A percentile compares a stretch with the other conserved stretches of the same genome.
phyloP scores from a whole-genome alignment of 1,140 invertebrate species.

The Drosophila lacteicornis region DNA sequence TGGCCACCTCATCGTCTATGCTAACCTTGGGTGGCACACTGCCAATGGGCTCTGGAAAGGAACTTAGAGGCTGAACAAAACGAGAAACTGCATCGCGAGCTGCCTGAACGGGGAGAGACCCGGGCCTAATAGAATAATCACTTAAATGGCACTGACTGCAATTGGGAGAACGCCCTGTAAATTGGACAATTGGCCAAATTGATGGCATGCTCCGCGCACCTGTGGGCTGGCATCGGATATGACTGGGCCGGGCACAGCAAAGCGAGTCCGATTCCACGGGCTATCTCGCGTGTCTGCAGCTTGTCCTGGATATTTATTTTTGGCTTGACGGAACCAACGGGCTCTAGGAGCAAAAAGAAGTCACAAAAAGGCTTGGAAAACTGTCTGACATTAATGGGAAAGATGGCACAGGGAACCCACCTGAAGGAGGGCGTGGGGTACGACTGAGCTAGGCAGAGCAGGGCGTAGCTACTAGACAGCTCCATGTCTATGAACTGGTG shows the following conservation, averaged over 20 bases:
- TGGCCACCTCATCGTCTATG: slow-evolving; percentile 89
- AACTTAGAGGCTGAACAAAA: slow-evolving; percentile 7
- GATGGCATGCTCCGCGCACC: slow-evolving; percentile 85
- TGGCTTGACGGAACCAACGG: slow-evolving; percentile 89
- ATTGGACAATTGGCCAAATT: slow-evolving; percentile 56
- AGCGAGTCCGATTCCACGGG: slow-evolving; percentile 85
- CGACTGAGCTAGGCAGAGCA: slow-evolving; percentile 88
- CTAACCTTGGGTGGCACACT: slow-evolving; percentile 91
- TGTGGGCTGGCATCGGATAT: slow-evolving; percentile 89
- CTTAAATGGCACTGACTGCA: slow-evolving; percentile 34
- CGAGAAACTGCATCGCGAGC: slow-evolving; percentile 3
- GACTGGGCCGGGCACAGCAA: slow-evolving; percentile 89
- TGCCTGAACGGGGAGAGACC: slow-evolving; percentile 84
- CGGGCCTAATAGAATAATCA: slow-evolving; percentile 72
- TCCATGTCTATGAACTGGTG: slow-evolving; percentile 87
- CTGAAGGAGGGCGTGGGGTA: slow-evolving; percentile 90
- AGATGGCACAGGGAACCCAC: slow-evolving; percentile 84
- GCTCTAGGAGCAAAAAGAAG: slow-evolving; percentile 86
- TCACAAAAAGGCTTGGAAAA: slow-evolving; percentile 30
- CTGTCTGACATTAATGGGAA: slow-evolving; percentile 35
- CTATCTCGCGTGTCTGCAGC: slow-evolving; percentile 74
- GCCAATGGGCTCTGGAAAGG: slow-evolving; percentile 89
- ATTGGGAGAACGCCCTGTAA: slow-evolving; percentile 24
- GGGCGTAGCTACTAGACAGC: slow-evolving; percentile 88
- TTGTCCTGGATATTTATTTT: slow-evolving; percentile 88